Conservation (phyloP, 23 tunicate genomes). For the Halocynthia aurantium region DNA sequence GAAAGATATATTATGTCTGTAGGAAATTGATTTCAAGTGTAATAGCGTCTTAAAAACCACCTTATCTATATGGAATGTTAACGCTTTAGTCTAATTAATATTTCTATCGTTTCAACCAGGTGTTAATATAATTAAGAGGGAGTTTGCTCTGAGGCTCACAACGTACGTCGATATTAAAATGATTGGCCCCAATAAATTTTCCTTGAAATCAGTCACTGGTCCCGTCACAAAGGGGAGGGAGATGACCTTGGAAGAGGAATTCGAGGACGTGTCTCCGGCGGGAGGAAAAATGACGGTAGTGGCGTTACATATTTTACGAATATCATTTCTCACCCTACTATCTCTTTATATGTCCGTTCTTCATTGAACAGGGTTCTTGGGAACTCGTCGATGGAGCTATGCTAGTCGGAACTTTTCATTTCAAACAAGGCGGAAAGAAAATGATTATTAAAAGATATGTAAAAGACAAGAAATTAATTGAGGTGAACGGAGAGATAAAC, state of each 20-base stretch:
- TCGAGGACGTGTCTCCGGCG: constrained; percentile 10
- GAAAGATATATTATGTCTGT: too few species aligned
- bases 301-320: too few species aligned
- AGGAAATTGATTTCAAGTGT: too few species aligned
- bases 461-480: constrained; percentile 13
- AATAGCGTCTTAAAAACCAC: background rate
- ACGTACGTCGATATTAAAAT: background rate
- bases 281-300: constrained; percentile 25
- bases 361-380: constrained; percentile 14
- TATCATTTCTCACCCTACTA: too few species aligned
- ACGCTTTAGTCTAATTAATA: background rate
- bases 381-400: constrained; percentile 13
- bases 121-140: constrained; percentile 12
- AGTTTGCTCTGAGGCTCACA: constrained; percentile 10
- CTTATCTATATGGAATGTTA: background rate
- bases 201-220: constrained; percentile 20
- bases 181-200: background rate
- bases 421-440: constrained; percentile 5
- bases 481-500: background rate
- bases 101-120: background rate
- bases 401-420: constrained; percentile 10
- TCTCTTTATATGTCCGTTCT: too few species aligned
- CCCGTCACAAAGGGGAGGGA: constrained; percentile 11
- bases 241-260: constrained; percentile 18
- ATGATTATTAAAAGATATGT: constrained; percentile 6